A percentile compares a stretch with the other conserved stretches of the same genome.
Conservation (phyloP, 1,140 invertebrate genomes). For the Archivesica marissinica region DNA sequence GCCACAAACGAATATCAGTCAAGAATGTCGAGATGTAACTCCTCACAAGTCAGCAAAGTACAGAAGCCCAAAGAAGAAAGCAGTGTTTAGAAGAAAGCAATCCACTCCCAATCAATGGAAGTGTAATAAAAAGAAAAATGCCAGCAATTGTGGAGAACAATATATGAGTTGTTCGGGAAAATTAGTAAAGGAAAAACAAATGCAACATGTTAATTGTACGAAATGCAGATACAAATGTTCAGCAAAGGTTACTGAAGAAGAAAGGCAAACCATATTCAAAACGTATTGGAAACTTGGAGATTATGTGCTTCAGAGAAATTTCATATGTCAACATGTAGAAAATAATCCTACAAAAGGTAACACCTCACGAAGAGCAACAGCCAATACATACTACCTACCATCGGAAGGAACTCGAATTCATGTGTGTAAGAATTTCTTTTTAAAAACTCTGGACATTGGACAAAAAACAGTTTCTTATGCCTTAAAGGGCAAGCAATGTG, state of each 20-base stretch:
- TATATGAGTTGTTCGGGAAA: background rate
- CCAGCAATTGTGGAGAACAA: background rate
- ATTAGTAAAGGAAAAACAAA: background rate
- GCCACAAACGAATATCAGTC: background rate
- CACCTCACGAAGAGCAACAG: background rate
- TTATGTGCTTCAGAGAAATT: conserved; percentile 21
- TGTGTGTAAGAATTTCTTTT: conserved; percentile 9
- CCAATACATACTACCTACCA: background rate
- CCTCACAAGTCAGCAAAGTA: conserved; percentile 26
- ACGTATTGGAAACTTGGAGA: background rate
- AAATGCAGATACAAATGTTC: conserved; percentile 23
- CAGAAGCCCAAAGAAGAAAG: conserved; percentile 12
- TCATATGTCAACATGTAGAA: conserved; percentile 25
- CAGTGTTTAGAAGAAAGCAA: conserved; percentile 26
- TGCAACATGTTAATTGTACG: background rate
- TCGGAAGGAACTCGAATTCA: background rate
- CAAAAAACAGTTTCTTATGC: background rate
- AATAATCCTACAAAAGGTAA: background rate
- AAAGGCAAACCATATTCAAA: conserved; percentile 9
- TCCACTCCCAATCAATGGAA: conserved; percentile 1
- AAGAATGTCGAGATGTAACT: background rate
- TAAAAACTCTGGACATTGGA: conserved; percentile 7
- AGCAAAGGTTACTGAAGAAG: background rate
- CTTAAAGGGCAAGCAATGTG: background rate
- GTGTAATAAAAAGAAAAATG: conserved; percentile 3